Percentiles rank a stretch among this genome's conserved stretches.
phyloP scores from a whole-genome alignment of 2,113 vertebrate genomes.

The Marcusenius ussheri region DNA sequence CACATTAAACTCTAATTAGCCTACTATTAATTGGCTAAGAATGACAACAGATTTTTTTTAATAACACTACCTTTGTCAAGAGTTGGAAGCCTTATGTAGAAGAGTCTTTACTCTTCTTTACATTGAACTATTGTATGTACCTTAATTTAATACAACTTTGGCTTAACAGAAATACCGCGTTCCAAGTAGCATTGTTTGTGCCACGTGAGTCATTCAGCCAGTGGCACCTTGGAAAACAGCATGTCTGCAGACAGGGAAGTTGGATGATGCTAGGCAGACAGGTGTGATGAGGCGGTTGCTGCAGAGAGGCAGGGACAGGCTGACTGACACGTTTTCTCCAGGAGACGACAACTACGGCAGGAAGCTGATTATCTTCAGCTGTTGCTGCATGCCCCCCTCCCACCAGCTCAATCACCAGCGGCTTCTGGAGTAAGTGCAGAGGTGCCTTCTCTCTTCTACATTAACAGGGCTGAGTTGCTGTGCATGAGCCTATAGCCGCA shows the following conservation, averaged over 20 bases:
- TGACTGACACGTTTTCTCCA: conserved; percentile 38
- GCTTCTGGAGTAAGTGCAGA: conserved; percentile 68
- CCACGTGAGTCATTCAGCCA: not conserved
- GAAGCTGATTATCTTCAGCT: conserved; percentile 73
- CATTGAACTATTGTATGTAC: not conserved
- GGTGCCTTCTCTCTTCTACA: not conserved
- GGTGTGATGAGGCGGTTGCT: not conserved
- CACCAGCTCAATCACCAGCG: conserved; percentile 75
- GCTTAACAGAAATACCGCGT: not conserved
- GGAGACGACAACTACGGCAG: conserved; percentile 75
- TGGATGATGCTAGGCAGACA: not conserved
- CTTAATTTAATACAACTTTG: not conserved
- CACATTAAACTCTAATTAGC: not conserved
- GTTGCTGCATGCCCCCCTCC: conserved; percentile 72
- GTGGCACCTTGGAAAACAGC: not conserved
- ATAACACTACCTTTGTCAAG: not conserved
- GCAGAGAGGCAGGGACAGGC: not conserved
- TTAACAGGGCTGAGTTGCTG: not conserved
- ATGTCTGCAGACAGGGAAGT: not conserved
- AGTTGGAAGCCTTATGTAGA: not conserved
- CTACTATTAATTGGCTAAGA: not conserved
- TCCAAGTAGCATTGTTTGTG: not conserved
- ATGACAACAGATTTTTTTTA: not conserved
- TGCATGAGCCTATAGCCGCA: not conserved
- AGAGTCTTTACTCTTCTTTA: not conserved